A percentile compares a stretch with the other conserved stretches of the same genome.
phyloP scores from a whole-genome alignment of 2,113 vertebrate genomes.

The Desmodus rotundus region DNA sequence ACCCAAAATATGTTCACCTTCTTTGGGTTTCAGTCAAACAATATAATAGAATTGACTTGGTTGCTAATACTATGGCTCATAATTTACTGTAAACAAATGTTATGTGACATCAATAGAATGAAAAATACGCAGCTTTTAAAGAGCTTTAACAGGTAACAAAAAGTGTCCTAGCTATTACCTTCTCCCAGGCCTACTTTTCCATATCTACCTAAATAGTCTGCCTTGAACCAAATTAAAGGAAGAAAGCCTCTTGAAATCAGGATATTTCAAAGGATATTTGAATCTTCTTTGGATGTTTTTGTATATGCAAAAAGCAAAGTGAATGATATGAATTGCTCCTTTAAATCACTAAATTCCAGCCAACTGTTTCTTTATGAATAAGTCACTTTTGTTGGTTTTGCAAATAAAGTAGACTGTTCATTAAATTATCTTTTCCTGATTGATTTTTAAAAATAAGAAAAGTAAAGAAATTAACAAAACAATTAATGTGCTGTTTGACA shows the following conservation, averaged over 20 bases:
- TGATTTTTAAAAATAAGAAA: not conserved
- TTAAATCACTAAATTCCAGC: not conserved
- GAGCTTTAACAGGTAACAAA: not conserved
- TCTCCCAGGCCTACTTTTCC: not conserved
- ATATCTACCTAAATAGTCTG: not conserved
- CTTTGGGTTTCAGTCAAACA: not conserved
- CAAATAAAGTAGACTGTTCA: not conserved
- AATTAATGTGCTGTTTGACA: not conserved
- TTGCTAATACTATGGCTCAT: not conserved
- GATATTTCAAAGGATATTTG: not conserved
- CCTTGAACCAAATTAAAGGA: not conserved
- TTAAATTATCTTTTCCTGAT: not conserved
- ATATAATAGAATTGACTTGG: not conserved
- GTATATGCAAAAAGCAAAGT: not conserved
- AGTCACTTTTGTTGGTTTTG: not conserved
- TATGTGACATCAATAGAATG: not conserved
- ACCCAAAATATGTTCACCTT: slow-evolving; percentile 10
- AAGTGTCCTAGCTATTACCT: not conserved
- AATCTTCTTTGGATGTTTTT: not conserved
- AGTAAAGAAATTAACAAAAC: not conserved
- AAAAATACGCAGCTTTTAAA: not conserved
- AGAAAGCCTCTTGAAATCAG: not conserved
- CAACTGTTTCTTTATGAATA: not conserved
- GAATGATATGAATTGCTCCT: not conserved
- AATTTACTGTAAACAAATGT: slow-evolving; percentile 30